phyloP scores from a whole-genome alignment of 1,140 invertebrate species.

The Bombus picipes region DNA sequence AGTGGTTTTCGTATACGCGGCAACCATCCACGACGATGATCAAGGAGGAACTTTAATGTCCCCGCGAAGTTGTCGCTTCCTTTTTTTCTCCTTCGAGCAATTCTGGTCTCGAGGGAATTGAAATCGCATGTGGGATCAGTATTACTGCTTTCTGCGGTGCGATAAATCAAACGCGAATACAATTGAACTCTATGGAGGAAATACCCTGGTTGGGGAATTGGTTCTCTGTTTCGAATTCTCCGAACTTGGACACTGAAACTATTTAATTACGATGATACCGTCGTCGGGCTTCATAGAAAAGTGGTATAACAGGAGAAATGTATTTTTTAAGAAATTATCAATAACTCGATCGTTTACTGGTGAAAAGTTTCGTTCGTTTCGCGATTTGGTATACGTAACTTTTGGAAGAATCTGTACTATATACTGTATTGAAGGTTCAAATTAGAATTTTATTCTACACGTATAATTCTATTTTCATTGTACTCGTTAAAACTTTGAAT shows the following conservation, averaged over 20 bases:
- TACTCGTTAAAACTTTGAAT: no score
- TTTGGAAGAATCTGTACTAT: no score
- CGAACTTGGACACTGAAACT: background rate
- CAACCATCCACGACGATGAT: constrained; percentile 5
- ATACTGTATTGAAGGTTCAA: no score
- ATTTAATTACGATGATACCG: background rate
- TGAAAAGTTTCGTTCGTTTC: no score
- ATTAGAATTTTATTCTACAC: no score
- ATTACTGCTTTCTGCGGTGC: background rate
- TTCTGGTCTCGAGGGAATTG: background rate
- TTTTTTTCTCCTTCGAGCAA: no score
- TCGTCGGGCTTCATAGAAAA: no score
- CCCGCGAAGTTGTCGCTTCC: background rate
- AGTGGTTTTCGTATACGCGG: background rate
- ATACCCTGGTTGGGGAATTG: background rate
- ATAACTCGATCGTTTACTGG: no score
- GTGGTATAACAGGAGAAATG: no score
- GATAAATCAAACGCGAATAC: constrained; percentile 16
- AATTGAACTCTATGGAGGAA: background rate
- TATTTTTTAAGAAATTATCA: no score
- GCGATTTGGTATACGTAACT: no score
- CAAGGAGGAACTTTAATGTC: background rate
- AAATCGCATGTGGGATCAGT: constrained; percentile 1
- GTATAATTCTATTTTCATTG: no score
- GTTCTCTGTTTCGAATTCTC: background rate